A percentile compares a stretch with the other conserved stretches of the same genome.
These are phyloP conservation scores for Lasiurus borealis DNA, from an alignment of 2,113 vertebrate species.

Conservation along the genomic window DNA sequence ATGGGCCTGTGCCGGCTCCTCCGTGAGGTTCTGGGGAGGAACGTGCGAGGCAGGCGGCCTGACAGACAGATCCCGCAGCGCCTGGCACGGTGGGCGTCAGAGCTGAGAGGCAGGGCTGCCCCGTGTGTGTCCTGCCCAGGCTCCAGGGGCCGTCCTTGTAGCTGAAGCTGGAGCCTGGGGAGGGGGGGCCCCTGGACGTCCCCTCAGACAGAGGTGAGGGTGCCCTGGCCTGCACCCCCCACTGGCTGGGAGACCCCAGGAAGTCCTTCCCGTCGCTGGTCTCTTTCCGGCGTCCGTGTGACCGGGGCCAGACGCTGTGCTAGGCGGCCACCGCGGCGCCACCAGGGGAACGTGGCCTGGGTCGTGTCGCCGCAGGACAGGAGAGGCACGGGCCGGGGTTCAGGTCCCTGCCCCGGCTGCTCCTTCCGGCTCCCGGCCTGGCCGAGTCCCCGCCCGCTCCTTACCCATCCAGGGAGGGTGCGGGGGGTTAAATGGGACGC, in stretches of 20 bases:
- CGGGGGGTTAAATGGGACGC: accelerated
- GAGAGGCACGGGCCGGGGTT: conserved; percentile 5
- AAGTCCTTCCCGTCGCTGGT: neutral
- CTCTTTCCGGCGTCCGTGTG: neutral
- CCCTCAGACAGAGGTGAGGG: neutral
- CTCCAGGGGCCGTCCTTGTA: neutral
- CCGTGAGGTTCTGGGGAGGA: neutral
- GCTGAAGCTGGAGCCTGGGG: accelerated
- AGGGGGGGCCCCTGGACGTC: neutral
- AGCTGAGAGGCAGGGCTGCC: neutral
- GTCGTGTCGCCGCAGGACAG: neutral
- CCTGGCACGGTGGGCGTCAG: neutral
- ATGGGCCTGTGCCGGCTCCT: neutral
- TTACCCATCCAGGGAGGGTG: neutral
- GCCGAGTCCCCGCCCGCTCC: neutral
- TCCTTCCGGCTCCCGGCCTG: neutral
- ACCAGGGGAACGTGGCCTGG: neutral
- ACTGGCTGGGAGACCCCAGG: neutral
- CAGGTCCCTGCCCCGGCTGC: neutral
- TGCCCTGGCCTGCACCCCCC: accelerated
- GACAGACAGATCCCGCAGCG: neutral
- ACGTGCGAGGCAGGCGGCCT: accelerated
- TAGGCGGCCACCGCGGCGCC: neutral
- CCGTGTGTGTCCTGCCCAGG: neutral
- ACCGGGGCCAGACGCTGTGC: neutral